A percentile compares a stretch with the other conserved stretches of the same genome.
These are phyloP conservation scores for Otis tarda DNA, from an alignment of 2,113 vertebrate genomes.

Conservation along the genomic window DNA sequence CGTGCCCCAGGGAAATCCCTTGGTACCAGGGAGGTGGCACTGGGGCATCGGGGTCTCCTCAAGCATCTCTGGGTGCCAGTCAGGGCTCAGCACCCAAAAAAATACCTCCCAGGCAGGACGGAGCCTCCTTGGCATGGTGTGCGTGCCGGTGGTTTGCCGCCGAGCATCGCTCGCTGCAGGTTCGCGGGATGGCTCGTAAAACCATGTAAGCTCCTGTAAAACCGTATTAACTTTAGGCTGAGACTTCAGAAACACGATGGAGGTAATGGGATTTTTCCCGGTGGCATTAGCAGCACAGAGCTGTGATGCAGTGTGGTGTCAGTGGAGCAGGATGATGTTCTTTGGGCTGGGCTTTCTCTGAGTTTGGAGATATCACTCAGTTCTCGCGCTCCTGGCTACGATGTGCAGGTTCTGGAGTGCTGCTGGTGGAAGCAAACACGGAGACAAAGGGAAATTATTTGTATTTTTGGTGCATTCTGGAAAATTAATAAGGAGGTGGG, in stretches of 20 bases:
- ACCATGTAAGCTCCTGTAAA: background rate
- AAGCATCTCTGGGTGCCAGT: background rate
- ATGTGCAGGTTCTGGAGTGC: background rate
- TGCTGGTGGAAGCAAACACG: accelerated
- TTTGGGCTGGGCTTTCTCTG: background rate
- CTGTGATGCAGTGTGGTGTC: background rate
- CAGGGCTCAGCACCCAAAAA: background rate
- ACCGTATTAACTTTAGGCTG: background rate
- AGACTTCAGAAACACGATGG: background rate
- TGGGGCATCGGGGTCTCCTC: background rate
- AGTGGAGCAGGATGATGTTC: background rate
- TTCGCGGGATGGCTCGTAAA: background rate
- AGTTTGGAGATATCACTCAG: accelerated
- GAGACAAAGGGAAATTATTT: background rate
- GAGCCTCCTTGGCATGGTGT: background rate
- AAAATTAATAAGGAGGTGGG: background rate
- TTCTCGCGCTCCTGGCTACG: background rate
- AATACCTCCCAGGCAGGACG: background rate
- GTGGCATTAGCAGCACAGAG: background rate
- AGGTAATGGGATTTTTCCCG: background rate
- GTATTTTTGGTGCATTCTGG: background rate
- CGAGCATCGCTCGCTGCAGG: background rate
- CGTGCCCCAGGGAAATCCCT: background rate
- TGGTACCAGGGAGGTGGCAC: background rate
- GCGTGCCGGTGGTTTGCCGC: background rate